Percentiles rank a stretch among this genome's conserved stretches.
Conservation (phyloP, 2,888 invertebrate genomes). For the Aleiodes leptofemur region DNA sequence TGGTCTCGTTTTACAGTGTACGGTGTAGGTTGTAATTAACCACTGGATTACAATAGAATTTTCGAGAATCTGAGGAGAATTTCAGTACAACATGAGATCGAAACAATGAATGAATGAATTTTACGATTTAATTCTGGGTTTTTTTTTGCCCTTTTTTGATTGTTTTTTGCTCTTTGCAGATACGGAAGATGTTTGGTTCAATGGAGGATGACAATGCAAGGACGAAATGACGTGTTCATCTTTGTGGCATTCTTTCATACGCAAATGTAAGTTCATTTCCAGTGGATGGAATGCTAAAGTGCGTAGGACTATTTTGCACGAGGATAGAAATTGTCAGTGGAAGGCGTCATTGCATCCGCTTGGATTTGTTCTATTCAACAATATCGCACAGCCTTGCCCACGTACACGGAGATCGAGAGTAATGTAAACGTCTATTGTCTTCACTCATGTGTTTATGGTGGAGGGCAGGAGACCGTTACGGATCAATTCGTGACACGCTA, state of each 20-base stretch:
- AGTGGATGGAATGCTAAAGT: background rate
- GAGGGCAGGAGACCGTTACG: conserved; percentile 56
- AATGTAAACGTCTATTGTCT: conserved; percentile 40
- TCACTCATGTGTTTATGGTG: conserved; percentile 51
- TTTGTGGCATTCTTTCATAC: background rate
- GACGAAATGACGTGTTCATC: background rate
- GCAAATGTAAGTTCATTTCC: background rate
- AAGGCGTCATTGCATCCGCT: conserved; percentile 58
- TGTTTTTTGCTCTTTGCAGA: background rate
- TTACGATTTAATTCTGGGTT: too few relatives aligned
- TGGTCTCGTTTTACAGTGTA: background rate
- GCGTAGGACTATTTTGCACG: conserved; percentile 7
- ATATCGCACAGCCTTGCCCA: conserved; percentile 60
- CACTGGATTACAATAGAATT: conserved; percentile 8
- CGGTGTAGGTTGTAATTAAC: background rate
- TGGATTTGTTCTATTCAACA: conserved; percentile 58
- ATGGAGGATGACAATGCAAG: conserved; percentile 18
- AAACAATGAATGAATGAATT: too few relatives aligned
- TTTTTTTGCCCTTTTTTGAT: background rate
- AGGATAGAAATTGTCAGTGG: conserved; percentile 15
- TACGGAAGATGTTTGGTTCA: background rate
- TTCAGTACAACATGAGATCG: too few relatives aligned
- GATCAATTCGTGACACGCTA: conserved; percentile 54
- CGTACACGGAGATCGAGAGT: conserved; percentile 60
- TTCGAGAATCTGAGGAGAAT: too few relatives aligned